Base-by-base conservation (phyloP, 92 coral and sea anemone genomes). In the Hydrozoanthus gracilis region DNA sequence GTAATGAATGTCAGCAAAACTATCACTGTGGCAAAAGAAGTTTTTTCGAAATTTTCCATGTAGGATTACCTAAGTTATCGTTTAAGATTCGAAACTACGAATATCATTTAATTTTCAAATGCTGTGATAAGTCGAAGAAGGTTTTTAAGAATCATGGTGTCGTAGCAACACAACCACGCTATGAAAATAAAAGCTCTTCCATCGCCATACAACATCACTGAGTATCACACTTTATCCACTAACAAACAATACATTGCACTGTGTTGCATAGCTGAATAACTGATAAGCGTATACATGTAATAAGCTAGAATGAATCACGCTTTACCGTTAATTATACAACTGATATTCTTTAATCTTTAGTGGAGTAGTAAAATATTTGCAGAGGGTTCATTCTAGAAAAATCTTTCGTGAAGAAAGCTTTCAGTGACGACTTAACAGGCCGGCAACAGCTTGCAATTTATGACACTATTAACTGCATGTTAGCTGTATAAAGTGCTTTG, bases 401-500 rank as follows among this genome's bases (percentile, higher is more conserved):
- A 11, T 58, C 64, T 3, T 14, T 11, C 12, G 12, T 4, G 62
- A 58, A 58, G 15, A 58, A 58, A 58, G 15, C 14, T 68, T 12
- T 8, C 7, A 79, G 20, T 44, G 44, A 79, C 9, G 20, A 17
- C 44, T 64, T 8, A 65, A 50, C 17, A 80, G 8, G 46, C 17
- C 60, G 60, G 4, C 44, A 80, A 44, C 71, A 9, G 62, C 11
- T 64, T 80, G 16, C 50, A 65, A 27, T 64, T 64, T 65, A 45
- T n/a, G 11, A 44, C 62, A 46, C 18, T 62, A 10, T 47, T 62
- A 73, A 64, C 45, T 45, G 39, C 39, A 27, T 27, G 39, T 3
- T 65, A 20, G 10, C 47, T 44, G 65, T 64, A 45, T 80, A 47
- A 47, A 46, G 61, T 65, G 85, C 39, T 80, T 62, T 64, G 27